Conservation (phyloP, 2,888 invertebrate genomes). For the Norana najaformis region DNA sequence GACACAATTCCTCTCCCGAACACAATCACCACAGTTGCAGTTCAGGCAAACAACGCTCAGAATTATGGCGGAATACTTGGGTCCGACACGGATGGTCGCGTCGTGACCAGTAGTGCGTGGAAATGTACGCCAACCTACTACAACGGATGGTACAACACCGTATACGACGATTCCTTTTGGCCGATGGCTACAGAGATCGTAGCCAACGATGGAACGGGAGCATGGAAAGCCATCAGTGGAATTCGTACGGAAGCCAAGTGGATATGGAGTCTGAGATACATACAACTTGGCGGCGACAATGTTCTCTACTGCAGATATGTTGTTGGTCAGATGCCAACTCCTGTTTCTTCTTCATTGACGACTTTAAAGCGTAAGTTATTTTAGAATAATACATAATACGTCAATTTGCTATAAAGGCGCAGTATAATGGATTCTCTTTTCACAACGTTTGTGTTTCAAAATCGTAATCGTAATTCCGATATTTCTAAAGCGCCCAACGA, state of each 20-base stretch:
- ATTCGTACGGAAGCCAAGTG: background rate
- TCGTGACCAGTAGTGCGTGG: conserved; percentile 14
- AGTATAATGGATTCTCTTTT: too few species aligned
- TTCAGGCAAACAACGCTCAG: background rate
- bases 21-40: background rate
- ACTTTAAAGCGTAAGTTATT: too few species aligned
- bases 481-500: too few species aligned
- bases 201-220: background rate
- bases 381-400: too few species aligned
- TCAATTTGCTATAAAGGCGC: too few species aligned
- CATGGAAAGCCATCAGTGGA: background rate
- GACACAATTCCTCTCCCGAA: background rate
- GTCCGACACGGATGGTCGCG: background rate
- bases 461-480: too few species aligned
- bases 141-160: background rate
- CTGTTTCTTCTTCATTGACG: background rate
- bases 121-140: background rate
- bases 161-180: conserved; percentile 17
- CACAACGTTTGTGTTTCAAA: too few species aligned
- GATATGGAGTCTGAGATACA: background rate
- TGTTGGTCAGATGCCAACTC: background rate
- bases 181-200: background rate
- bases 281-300: background rate
- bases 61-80: conserved; percentile 14
- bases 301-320: background rate